These are phyloP conservation scores for Mesorhabditis sp. DNA, from an alignment of 2,888 invertebrate species.

Conservation along the genomic window DNA sequence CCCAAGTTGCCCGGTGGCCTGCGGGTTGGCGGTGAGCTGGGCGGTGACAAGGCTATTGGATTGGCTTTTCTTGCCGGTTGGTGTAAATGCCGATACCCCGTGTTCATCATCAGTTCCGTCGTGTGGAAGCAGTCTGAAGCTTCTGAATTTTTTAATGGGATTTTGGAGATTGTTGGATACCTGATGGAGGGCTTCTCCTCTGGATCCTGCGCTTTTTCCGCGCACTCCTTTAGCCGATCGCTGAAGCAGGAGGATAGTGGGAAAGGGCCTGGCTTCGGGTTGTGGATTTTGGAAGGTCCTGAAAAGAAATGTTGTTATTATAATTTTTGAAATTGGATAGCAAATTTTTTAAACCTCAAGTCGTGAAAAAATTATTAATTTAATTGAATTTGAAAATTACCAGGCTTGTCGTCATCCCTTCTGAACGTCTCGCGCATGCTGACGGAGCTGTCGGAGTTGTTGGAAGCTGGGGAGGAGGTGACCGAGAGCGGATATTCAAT, in stretches of 20 bases:
- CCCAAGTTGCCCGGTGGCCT: constrained; percentile 12
- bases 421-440: neutral
- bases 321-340: neutral
- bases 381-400: neutral
- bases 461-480: constrained; percentile 35
- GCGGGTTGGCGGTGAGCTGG: constrained; percentile 13
- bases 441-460: constrained; percentile 17
- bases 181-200: constrained; percentile 20
- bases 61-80: constrained; percentile 18
- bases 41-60: constrained; percentile 15
- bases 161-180: neutral
- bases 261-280: constrained; percentile 35
- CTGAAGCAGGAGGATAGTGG: constrained; percentile 48
- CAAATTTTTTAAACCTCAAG: too few relatives aligned
- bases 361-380: neutral
- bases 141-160: neutral
- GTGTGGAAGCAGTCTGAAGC: constrained; percentile 20
- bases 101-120: constrained; percentile 44
- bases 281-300: constrained; percentile 8
- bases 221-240: constrained; percentile 52
- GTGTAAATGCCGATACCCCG: constrained; percentile 35
- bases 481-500: constrained; percentile 29
- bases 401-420: neutral
- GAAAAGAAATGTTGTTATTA: neutral
- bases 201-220: constrained; percentile 44